Evolutionary conservation across 2,888 invertebrate species (phyloP), one percentile per base, ranked within the genome.

Genomic region (Cetonia aurata): DNA sequence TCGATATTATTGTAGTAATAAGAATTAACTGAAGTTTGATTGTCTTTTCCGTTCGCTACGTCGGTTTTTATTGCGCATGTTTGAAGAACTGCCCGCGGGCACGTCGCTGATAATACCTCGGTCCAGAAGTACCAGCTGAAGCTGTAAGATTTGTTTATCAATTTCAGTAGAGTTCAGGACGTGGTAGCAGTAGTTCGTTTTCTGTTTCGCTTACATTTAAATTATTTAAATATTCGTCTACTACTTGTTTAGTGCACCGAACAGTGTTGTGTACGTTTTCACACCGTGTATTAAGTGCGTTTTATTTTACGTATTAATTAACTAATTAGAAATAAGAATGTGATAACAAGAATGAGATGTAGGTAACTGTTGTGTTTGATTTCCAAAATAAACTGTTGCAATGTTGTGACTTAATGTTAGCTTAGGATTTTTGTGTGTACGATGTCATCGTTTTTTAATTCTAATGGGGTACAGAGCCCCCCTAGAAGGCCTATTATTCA

Each of bases 401-500:
- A 48, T 46, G 59, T 60, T 53, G 69, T 69, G 60, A 69, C 69
- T 59, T 52, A 25, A n/a, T 8, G 41, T 69, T 60, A 62, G 50
- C 15, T 52, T 65, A 50, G 37, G 10, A 31, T 69, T 42, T 52
- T 62, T 60, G 31, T 53, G 17, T 50, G 50, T 15, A 44, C 13
- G 1, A 69, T 69, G 62, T 53, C 62, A 79, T 80, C 82, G 62
- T 77, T 80, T 73, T 80, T 81, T 73, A 80, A 79, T 76, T 78
- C 80, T 50, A 75, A 74, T 67, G 78, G 77, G 59, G 74, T 79
- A 69, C 74, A 77, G 17, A 79, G 77, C 62, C 81, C 81, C 55
- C 79, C 81, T 6, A 78, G 77, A 71, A 80, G 80, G 73, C 80
- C 80, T 33, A 75, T 79, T n/a, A 77, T 79, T 66, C 77, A 80